Evolutionary conservation across 2,797 vertebrate genomes (phyloP).

Genomic region (Sebastes kiyomatsui): DNA sequence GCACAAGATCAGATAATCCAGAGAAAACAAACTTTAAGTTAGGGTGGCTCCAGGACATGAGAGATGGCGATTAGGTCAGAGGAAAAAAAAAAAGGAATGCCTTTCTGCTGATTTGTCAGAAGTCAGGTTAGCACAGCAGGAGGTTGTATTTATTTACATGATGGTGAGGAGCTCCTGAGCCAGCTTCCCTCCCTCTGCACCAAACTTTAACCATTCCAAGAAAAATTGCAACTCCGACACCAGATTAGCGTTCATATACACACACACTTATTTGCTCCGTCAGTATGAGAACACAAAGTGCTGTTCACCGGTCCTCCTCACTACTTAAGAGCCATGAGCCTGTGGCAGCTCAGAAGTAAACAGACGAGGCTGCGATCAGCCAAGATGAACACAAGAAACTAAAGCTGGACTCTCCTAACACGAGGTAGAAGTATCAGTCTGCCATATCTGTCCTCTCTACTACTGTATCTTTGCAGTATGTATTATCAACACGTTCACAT

Average conservation of each 20-base stretch:
- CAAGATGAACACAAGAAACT: conserved; percentile 6
- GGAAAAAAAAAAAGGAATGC: conserved; percentile 1
- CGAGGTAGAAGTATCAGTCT: neutral
- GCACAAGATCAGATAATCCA: conserved; percentile 74
- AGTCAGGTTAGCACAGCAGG: conserved; percentile 34
- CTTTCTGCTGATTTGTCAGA: conserved; percentile 40
- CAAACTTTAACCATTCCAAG: conserved; percentile 6
- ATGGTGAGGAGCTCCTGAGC: neutral
- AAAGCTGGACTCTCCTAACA: neutral
- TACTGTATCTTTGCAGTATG: neutral
- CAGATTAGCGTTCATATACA: conserved; percentile 8
- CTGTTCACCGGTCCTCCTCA: neutral
- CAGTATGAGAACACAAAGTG: conserved; percentile 7
- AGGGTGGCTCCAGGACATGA: conserved; percentile 62
- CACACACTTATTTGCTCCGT: conserved; percentile 1
- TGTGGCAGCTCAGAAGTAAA: conserved; percentile 11
- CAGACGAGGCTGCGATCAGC: conserved; percentile 4
- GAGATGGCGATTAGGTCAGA: conserved; percentile 42
- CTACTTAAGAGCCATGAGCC: neutral
- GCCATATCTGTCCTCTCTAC: neutral
- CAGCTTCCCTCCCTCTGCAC: neutral
- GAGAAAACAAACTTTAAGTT: conserved; percentile 74
- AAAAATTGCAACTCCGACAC: conserved; percentile 13
- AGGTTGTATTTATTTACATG: conserved; percentile 51
- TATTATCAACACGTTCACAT: neutral